Percentiles rank a stretch among this genome's conserved stretches.
Evolutionary conservation across 1,140 invertebrate species (phyloP).

Genomic region (Drosophila neocordata): DNA sequence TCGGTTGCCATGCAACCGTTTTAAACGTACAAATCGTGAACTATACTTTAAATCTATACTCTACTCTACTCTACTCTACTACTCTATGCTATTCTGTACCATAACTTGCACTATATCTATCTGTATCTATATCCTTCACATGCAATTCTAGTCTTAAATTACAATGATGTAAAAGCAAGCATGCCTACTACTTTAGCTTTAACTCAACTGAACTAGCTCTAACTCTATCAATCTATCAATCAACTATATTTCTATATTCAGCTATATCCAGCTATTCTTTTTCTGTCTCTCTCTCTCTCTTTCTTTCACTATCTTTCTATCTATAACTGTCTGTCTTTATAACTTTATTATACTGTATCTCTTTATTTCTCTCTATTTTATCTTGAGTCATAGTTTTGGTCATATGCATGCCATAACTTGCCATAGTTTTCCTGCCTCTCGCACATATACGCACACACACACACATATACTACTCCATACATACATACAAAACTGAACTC

Average conservation of each 20-base stretch:
- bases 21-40: conserved; percentile 64
- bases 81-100: conserved; percentile 27
- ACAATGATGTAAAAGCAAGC: conserved; percentile 62
- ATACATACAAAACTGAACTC: conserved; percentile 66
- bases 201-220: conserved; percentile 58
- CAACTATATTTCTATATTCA: conserved; percentile 12
- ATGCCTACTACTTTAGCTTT: conserved; percentile 69
- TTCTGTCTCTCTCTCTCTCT: conserved; percentile 15
- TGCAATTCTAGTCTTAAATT: conserved; percentile 79
- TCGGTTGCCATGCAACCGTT: conserved; percentile 62
- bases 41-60: conserved; percentile 28
- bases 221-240: conserved; percentile 50
- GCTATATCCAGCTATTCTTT: no score
- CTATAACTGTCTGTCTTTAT: conserved; percentile 16
- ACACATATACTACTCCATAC: conserved; percentile 27
- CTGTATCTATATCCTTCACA: conserved; percentile 62
- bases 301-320: conserved; percentile 25
- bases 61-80: no score
- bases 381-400: conserved; percentile 76
- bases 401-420: conserved; percentile 80
- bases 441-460: conserved; percentile 19
- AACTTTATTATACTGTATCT: conserved; percentile 12
- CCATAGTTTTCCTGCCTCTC: conserved; percentile 73
- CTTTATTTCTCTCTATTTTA: conserved; percentile 26
- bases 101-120: conserved; percentile 18